Evolutionary conservation across 2,797 vertebrate genomes (phyloP), one percentile per base, ranked within the genome.

Genomic region (Scleropages formosus): DNA sequence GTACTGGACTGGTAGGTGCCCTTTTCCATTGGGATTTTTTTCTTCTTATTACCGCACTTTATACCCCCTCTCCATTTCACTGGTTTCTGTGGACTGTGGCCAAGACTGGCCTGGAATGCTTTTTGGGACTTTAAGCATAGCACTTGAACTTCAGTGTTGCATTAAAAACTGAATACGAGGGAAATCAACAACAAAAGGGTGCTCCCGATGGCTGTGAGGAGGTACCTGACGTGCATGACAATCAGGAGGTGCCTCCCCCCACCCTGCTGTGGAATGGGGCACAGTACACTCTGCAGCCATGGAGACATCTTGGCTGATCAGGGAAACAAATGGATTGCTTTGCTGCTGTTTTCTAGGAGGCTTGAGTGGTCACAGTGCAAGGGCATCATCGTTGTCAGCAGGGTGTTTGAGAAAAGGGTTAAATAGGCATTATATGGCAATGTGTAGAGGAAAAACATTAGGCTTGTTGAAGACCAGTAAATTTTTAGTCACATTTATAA

Each of bases 181-280:
- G 72, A 16, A 27, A 61, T 16, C n/a, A 60, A 60, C 68, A 56
- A 49, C 31, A 44, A 22, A 73, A n/a, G 53, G 24, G 7, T 18
- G 13, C 8, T 15, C 39, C 59, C 26, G 27, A 13, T 39, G 31
- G 59, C 16, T 31, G 58, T 73, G 75, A 76, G 72, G 68, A 58
- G 68, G 47, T 72, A 73, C 60, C 27, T 72, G 77, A 75, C 63
- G 51, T 68, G 82, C 80, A 81, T 83, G 80, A 70, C 77, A 79
- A 83, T 80, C 78, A 80, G 72, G n/a, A 12, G 63, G 56, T 49
- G 31, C 51, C 20, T 64, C 26, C 51, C 58, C 62, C 47, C 63
- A 12, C 60, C 15, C n/a, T n/a, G 27, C 31, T 46, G 12, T 44
- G 63, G 63, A 7, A 12, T 3, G 1, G 64, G 27, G 9, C 47